A percentile compares a stretch with the other conserved stretches of the same genome.
phyloP scores from a whole-genome alignment of 1,140 invertebrate species.

The Palaemon carinicauda region DNA sequence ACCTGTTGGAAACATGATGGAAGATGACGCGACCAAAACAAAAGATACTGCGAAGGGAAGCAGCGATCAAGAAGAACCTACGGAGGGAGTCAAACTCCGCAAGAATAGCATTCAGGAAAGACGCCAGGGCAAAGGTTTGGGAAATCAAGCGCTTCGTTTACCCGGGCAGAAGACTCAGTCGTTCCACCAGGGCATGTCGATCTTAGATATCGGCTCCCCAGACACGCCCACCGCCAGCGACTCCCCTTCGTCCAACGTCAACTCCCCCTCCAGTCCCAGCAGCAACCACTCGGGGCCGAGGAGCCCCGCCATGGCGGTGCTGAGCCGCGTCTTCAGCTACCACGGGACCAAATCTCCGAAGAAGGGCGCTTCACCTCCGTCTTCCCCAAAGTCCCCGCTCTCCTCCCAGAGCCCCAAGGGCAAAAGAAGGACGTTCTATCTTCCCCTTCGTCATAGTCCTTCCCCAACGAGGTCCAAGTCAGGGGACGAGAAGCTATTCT shows the following conservation, averaged over 20 bases:
- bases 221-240: neutral
- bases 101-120: conserved; percentile 28
- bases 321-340: conserved; percentile 18
- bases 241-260: neutral
- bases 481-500: neutral
- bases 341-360: neutral
- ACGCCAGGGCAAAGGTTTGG: neutral
- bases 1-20: neutral
- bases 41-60: no score
- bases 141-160: neutral
- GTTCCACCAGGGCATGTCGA: neutral
- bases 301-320: conserved; percentile 12
- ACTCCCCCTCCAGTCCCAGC: neutral
- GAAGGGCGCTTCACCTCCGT: neutral
- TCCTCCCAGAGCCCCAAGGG: neutral
- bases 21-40: neutral
- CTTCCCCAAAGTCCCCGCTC: neutral
- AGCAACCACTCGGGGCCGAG: neutral
- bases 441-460: neutral
- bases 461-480: neutral
- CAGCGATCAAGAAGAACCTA: neutral
- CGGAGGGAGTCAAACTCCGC: neutral
- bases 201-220: no score
- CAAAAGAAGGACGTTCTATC: neutral
- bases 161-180: neutral